phyloP scores from a whole-genome alignment of 2,113 vertebrate species.

The Emydura subglobosa region DNA sequence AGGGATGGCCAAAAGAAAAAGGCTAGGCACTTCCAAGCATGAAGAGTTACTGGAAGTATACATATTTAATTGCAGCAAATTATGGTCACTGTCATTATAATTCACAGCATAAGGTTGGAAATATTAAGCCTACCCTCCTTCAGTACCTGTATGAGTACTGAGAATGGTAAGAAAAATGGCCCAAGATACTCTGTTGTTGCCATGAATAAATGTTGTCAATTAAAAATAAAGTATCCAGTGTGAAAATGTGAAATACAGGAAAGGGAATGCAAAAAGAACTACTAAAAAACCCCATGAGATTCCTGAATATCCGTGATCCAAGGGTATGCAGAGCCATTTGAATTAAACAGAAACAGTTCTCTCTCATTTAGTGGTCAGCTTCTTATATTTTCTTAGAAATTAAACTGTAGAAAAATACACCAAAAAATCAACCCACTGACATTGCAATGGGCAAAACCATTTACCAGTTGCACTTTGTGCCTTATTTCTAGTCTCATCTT shows the following conservation, averaged over 20 bases:
- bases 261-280: background rate
- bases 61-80: background rate
- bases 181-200: background rate
- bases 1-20: background rate
- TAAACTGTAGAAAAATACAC: background rate
- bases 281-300: background rate
- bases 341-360: background rate
- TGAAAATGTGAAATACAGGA: rapidly evolving
- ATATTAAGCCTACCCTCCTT: background rate
- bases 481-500: background rate
- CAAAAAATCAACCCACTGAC: background rate
- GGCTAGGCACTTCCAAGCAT: background rate
- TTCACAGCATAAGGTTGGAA: background rate
- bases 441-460: background rate
- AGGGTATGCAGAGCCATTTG: background rate
- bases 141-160: background rate
- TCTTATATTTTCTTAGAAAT: background rate
- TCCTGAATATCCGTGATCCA: background rate
- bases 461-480: background rate
- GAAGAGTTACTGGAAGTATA: background rate
- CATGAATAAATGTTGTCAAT: background rate
- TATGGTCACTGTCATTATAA: background rate
- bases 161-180: background rate
- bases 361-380: background rate
- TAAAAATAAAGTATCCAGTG: background rate